Percentiles rank a stretch among this genome's conserved stretches.
These are phyloP conservation scores for Eclectus roratus DNA, from an alignment of 2,113 vertebrate species.

Conservation along the genomic window DNA sequence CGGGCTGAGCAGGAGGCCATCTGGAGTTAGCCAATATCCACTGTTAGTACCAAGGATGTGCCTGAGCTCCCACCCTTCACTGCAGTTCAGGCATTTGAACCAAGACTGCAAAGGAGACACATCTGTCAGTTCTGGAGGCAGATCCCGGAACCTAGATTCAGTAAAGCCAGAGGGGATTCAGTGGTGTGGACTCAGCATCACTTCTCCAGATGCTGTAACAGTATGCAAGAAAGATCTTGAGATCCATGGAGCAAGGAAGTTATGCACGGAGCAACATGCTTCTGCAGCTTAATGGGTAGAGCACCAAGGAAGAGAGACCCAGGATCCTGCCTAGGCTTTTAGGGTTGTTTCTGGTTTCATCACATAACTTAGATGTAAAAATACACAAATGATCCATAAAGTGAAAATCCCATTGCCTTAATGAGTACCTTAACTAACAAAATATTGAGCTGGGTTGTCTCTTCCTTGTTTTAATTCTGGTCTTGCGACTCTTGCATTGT, in stretches of 20 bases:
- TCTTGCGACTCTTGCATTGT: background rate
- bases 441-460: background rate
- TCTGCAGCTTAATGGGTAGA: background rate
- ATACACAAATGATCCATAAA: background rate
- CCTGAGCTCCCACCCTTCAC: background rate
- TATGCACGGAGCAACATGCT: accelerated
- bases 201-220: background rate
- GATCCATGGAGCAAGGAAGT: background rate
- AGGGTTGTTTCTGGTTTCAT: background rate
- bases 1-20: background rate
- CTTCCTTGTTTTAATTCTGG: background rate
- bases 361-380: background rate
- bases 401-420: background rate
- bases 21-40: background rate
- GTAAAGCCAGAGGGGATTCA: background rate
- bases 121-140: background rate
- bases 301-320: background rate
- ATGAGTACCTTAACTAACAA: background rate
- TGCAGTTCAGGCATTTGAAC: background rate
- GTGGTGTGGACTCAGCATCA: background rate
- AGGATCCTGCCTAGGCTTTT: background rate
- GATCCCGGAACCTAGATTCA: background rate
- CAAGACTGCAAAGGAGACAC: background rate
- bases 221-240: background rate
- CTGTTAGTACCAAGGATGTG: background rate